Base-by-base conservation (phyloP, 1,140 invertebrate species). In the Drosophila pallidifrons region DNA sequence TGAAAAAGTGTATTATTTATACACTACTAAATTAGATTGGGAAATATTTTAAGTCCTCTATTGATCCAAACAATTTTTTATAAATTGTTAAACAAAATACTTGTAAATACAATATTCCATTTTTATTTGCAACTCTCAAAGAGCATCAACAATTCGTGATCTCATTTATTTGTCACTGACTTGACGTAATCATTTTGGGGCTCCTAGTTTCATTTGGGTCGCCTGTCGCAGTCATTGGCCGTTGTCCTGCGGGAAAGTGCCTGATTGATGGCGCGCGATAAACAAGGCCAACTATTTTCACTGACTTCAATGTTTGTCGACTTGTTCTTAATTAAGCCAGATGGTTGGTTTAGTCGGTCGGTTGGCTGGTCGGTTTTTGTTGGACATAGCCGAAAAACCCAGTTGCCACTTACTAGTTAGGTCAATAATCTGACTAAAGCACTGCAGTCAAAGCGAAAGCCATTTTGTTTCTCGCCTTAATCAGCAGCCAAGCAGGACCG, bases 301-400 rank as follows among this genome's bases (percentile, higher is more conserved):
- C 75, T 86, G 83, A 77, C 80, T 87, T 54, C 45, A 61, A 75
- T 87, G 74, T 87, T 87, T 87, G 74, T 61, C 74, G 67, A 87
- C 80, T 88, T 80, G 83, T 89, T 87, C 85, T 88, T 87, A 87
- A 87, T 87, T 87, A 87, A 83, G 83, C 80, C 85, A 87, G 76
- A 77, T 79, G 86, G 68, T 67, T 65, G 65, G 64, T 55, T 60
- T 38, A 58, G 30, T 49, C 30, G 13, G 51, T 3, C 30, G 13
- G 28, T 60, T 38, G 61, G 30, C 45, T 13, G 13, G 51, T 3
- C 30, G 13, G 28, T 3, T 10, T 5, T 35, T 3, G 11, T 38
- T 38, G 52, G 15, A 16, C 38, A 41, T 51, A 20, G 8, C 5
- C 51, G 7, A 16, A n/a, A 30, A 13, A 32, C 72, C 38, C 47